Evolutionary conservation across 2,797 vertebrate genomes (phyloP).

Genomic region (Australoheros facetus): DNA sequence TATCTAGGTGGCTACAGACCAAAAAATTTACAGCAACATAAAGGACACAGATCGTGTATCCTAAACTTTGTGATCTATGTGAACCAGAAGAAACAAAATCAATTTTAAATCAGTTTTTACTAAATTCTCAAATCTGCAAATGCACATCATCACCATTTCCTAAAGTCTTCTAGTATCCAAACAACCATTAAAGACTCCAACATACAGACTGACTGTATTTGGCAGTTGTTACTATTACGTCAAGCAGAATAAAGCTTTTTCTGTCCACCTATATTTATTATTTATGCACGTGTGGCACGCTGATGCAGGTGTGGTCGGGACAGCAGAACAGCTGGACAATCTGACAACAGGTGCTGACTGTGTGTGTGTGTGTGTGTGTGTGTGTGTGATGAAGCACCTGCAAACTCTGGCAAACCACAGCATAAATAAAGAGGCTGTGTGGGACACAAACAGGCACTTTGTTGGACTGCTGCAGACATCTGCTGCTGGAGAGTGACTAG

Average conservation of each 20-base stretch:
- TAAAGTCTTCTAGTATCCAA: neutral
- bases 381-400: constrained; percentile 58
- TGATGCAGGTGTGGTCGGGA: constrained; percentile 51
- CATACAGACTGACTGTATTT: neutral
- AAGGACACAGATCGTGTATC: neutral
- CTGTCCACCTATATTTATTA: constrained; percentile 2
- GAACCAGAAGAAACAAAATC: neutral
- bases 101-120: neutral
- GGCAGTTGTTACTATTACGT: neutral
- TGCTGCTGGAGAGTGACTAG: constrained; percentile 26
- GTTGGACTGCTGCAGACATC: constrained; percentile 42
- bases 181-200: neutral
- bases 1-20: constrained; percentile 20
- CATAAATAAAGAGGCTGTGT: constrained; percentile 57
- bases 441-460: constrained; percentile 60
- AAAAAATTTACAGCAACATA: neutral
- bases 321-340: constrained; percentile 55
- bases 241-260: constrained; percentile 32
- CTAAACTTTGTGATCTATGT: no score
- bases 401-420: constrained; percentile 35
- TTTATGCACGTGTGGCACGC: neutral
- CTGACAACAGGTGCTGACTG: constrained; percentile 42
- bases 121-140: neutral
- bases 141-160: neutral
- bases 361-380: neutral